Conservation (phyloP, 2,888 invertebrate species). For the Chromoteleia sp. region DNA sequence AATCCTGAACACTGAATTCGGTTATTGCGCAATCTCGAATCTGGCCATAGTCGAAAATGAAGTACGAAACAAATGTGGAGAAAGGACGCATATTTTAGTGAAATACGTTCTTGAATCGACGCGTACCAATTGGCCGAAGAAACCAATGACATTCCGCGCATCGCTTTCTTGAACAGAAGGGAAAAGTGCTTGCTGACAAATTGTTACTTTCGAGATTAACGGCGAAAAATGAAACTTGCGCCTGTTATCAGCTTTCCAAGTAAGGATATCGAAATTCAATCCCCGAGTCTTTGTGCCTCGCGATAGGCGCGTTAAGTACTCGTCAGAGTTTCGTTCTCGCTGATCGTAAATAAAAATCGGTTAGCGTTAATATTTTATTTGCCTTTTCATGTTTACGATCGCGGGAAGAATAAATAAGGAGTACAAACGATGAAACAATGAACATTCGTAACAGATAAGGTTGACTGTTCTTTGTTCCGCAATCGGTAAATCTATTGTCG, state of each 20-base stretch:
- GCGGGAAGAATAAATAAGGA: not conserved
- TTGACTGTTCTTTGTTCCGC: constrained; percentile 34
- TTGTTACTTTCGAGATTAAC: constrained; percentile 17
- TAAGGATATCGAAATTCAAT: constrained; percentile 59
- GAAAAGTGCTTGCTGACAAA: constrained; percentile 18
- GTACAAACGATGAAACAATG: not conserved
- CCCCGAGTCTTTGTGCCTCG: constrained; percentile 43
- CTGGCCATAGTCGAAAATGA: constrained; percentile 33
- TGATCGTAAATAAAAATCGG: constrained; percentile 12
- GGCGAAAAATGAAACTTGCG: constrained; percentile 28
- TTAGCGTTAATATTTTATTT: not conserved
- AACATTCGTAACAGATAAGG: not conserved
- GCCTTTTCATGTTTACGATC: too few relatives aligned
- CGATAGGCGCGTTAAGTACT: constrained; percentile 6
- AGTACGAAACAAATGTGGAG: constrained; percentile 36
- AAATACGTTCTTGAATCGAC: not conserved
- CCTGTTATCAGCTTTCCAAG: constrained; percentile 48
- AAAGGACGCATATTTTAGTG: constrained; percentile 33
- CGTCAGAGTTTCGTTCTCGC: constrained; percentile 62
- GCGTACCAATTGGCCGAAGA: constrained; percentile 1
- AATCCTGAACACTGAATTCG: constrained; percentile 2
- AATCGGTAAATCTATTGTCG: constrained; percentile 49
- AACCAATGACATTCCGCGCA: constrained; percentile 33
- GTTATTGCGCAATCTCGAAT: constrained; percentile 4
- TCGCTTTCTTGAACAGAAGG: constrained; percentile 21